These are phyloP conservation scores for Delphinapterus leucas DNA, from an alignment of 2,113 vertebrate genomes.

Conservation along the genomic window DNA sequence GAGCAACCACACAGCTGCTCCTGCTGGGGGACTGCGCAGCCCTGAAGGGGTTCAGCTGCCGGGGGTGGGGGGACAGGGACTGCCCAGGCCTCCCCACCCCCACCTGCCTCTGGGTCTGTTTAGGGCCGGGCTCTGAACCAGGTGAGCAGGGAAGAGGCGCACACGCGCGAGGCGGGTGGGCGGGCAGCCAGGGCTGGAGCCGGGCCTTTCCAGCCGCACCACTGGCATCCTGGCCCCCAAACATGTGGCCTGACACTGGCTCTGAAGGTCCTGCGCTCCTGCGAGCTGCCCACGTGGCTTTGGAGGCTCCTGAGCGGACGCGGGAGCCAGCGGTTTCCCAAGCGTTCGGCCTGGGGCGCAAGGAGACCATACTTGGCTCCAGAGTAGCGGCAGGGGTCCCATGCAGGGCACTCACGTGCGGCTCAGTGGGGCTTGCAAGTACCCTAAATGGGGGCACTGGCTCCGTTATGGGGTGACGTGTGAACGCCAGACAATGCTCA, in stretches of 20 bases:
- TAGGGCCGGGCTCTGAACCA: accelerated
- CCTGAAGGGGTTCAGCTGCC: not conserved
- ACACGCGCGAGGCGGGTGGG: accelerated
- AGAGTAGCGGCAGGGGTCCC: accelerated
- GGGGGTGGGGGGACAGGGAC: not conserved
- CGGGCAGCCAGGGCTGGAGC: not conserved
- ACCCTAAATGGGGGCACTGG: not conserved
- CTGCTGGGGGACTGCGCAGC: accelerated
- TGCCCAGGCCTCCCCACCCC: not conserved
- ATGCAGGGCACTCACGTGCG: accelerated
- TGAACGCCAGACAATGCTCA: not conserved
- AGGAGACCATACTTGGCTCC: accelerated
- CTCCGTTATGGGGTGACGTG: accelerated
- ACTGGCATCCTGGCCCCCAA: not conserved
- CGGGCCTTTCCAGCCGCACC: not conserved
- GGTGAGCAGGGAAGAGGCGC: not conserved
- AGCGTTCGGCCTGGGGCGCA: accelerated
- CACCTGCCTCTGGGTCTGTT: accelerated
- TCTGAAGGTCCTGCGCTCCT: not conserved
- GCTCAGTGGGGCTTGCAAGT: not conserved
- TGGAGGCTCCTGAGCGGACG: accelerated
- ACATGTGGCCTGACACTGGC: accelerated
- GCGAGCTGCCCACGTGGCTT: accelerated
- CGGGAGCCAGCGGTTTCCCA: accelerated
- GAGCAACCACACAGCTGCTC: accelerated